phyloP scores from a whole-genome alignment of 2,113 vertebrate species.

The Sakesphorus luctuosus region DNA sequence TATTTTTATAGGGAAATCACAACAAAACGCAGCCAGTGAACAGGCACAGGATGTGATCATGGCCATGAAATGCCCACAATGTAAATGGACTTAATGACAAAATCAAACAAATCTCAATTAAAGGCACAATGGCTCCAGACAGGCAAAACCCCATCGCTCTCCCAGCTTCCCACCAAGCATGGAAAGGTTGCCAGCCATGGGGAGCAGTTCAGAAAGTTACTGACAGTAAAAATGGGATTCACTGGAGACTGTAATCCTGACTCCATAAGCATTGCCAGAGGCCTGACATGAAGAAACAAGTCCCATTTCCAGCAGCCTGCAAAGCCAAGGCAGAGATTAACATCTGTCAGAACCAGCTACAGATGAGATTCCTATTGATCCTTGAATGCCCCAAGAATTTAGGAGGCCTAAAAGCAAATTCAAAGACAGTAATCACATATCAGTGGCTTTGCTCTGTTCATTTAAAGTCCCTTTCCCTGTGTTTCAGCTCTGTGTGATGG shows the following conservation, averaged over 20 bases:
- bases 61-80: not conserved
- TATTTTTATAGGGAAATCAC: not conserved
- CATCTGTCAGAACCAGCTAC: not conserved
- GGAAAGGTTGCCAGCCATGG: conserved; percentile 2
- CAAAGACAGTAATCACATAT: not conserved
- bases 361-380: not conserved
- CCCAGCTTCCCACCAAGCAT: not conserved
- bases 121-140: not conserved
- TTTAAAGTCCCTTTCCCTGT: not conserved
- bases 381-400: not conserved
- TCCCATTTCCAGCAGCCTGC: not conserved
- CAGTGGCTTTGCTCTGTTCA: not conserved
- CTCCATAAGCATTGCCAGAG: conserved; percentile 35
- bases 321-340: conserved; percentile 48
- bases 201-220: conserved; percentile 34
- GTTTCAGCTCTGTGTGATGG: not conserved
- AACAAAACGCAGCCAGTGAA: not conserved
- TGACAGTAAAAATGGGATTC: conserved; percentile 27
- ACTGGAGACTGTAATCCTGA: conserved; percentile 18
- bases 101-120: conserved; percentile 29
- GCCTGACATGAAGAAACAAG: conserved; percentile 46
- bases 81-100: conserved; percentile 2
- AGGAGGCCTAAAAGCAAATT: not conserved
- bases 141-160: not conserved
- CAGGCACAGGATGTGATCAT: not conserved